Evolutionary conservation across 1,140 invertebrate species (phyloP).

Genomic region (Macrotrachela quadricornifera): DNA sequence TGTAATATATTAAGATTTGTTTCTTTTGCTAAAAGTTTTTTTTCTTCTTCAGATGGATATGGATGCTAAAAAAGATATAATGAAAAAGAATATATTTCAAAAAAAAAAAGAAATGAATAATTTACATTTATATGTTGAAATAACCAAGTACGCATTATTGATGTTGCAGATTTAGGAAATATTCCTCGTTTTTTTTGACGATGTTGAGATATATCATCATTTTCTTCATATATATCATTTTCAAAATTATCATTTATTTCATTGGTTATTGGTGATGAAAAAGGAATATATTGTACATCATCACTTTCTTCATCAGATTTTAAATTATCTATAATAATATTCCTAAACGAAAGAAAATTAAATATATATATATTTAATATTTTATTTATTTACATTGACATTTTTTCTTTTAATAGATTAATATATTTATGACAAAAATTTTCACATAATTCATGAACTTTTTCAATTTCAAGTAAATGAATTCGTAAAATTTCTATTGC

Average conservation of each 20-base stretch:
- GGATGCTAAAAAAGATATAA: constrained; percentile 7
- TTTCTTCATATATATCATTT: not conserved
- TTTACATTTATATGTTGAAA: constrained; percentile 64
- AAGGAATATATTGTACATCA: too few relatives aligned
- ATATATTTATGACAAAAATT: constrained; percentile 99
- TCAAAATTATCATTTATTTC: constrained; percentile 24
- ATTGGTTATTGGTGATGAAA: constrained; percentile 7
- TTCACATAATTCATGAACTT: constrained; percentile 81
- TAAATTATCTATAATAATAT: too few relatives aligned
- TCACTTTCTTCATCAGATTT: too few relatives aligned
- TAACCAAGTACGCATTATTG: constrained; percentile 62
- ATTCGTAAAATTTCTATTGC: too few relatives aligned
- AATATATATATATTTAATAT: too few relatives aligned
- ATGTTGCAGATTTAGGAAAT: constrained; percentile 58
- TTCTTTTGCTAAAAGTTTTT: constrained; percentile 5
- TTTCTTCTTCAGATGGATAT: constrained; percentile 11
- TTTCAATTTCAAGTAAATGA: too few relatives aligned
- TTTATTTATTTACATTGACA: constrained; percentile 67
- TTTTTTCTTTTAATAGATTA: constrained; percentile 96
- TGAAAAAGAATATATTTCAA: not conserved
- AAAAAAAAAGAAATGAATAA: constrained; percentile 14
- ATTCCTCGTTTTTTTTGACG: constrained; percentile 33
- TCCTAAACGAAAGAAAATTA: too few relatives aligned
- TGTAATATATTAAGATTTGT: constrained; percentile 10
- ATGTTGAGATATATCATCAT: not conserved